A percentile compares a stretch with the other conserved stretches of the same genome.
phyloP scores from a whole-genome alignment of 2,888 invertebrate genomes.

The Serrognathus titanus region DNA sequence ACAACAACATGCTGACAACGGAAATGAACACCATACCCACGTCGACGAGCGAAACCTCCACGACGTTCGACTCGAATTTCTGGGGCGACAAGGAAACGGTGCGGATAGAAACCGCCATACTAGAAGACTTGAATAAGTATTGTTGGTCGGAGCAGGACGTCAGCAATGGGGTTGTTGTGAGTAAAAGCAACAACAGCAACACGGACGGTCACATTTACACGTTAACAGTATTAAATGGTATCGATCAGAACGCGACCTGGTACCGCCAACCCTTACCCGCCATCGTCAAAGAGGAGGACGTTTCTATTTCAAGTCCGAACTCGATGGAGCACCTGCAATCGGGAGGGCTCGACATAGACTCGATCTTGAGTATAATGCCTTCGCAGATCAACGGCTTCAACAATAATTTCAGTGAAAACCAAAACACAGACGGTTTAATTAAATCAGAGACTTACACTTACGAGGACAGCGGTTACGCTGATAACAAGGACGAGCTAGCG shows the following conservation, averaged over 20 bases:
- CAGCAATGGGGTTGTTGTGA: conserved; percentile 51
- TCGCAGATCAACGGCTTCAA: conserved; percentile 59
- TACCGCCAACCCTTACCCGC: conserved; percentile 61
- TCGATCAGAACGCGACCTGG: conserved; percentile 52
- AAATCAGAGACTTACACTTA: conserved; percentile 72
- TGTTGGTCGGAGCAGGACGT: conserved; percentile 69
- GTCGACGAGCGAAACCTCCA: conserved; percentile 47
- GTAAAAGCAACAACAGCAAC: conserved; percentile 50
- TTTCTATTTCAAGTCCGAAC: conserved; percentile 59
- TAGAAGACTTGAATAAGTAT: conserved; percentile 82
- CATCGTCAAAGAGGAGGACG: conserved; percentile 62
- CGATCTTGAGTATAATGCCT: conserved; percentile 71
- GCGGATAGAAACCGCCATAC: conserved; percentile 68
- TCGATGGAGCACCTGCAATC: conserved; percentile 56
- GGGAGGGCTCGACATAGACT: conserved; percentile 72
- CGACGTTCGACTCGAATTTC: conserved; percentile 51
- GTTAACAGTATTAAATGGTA: conserved; percentile 79
- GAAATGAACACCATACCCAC: conserved; percentile 48
- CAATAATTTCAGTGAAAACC: conserved; percentile 56
- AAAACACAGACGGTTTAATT: conserved; percentile 59
- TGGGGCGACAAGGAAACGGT: conserved; percentile 74
- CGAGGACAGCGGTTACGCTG: conserved; percentile 74
- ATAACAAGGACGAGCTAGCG: conserved; percentile 57
- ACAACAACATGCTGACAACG: conserved; percentile 50
- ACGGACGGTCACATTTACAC: conserved; percentile 84